phyloP scores from a whole-genome alignment of 2,888 invertebrate species.

The Macrosoma leucophasiata region DNA sequence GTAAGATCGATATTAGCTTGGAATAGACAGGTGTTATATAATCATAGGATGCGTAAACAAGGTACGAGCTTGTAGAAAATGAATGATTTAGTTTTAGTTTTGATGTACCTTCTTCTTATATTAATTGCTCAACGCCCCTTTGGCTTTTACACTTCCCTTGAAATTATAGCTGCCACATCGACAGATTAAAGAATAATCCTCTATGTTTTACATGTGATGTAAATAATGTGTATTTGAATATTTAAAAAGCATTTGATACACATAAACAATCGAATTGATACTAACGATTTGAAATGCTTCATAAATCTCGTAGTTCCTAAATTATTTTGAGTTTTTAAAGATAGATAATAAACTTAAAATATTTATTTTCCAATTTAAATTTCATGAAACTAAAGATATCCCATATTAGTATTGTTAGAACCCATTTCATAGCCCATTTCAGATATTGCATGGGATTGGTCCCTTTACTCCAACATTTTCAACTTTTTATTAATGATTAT shows the following conservation, averaged over 20 bases:
- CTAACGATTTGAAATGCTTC: too few species aligned
- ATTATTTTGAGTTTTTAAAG: too few species aligned
- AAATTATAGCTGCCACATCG: conserved; percentile 20
- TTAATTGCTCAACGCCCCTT: conserved; percentile 28
- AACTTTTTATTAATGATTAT: too few species aligned
- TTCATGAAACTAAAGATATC: too few species aligned
- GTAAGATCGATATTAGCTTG: conserved; percentile 48
- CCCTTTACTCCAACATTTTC: too few species aligned
- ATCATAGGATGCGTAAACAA: conserved; percentile 46
- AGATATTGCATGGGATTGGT: too few species aligned
- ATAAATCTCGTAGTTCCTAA: too few species aligned
- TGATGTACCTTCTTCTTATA: conserved; percentile 8
- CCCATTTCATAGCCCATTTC: too few species aligned
- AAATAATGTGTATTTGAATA: conserved; percentile 6
- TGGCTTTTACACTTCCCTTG: conserved; percentile 13
- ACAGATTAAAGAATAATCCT: conserved; percentile 8
- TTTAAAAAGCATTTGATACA: conserved; percentile 8
- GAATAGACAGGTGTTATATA: conserved; percentile 41
- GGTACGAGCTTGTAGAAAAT: conserved; percentile 68
- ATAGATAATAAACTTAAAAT: too few species aligned
- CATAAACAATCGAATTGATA: too few species aligned
- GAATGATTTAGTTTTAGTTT: conserved; percentile 35
- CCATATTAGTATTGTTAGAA: too few species aligned
- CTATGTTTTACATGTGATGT: conserved; percentile 7
- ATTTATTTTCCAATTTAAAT: too few species aligned